Evolutionary conservation across 2,888 invertebrate genomes (phyloP).

Genomic region (Nemoura dubitans): DNA sequence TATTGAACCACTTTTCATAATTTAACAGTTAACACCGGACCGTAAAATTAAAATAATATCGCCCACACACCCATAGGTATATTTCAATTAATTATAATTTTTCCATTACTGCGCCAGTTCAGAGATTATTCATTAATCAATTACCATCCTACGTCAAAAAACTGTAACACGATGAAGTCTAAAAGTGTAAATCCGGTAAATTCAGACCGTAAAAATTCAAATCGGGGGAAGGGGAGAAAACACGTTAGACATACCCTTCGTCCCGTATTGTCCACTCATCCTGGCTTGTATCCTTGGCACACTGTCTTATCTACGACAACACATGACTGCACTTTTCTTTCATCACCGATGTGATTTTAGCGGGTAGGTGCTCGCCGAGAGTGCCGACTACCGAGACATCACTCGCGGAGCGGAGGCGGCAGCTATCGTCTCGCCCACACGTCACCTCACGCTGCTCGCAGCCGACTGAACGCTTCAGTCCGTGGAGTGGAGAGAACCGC

Average conservation of each 20-base stretch:
- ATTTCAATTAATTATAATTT: background rate
- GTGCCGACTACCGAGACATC: background rate
- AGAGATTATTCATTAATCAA: too few species aligned
- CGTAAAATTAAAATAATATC: background rate
- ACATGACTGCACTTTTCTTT: background rate
- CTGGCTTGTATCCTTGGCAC: background rate
- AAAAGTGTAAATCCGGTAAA: background rate
- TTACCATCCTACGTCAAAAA: too few species aligned
- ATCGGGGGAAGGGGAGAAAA: too few species aligned
- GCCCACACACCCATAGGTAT: background rate
- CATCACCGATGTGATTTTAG: background rate
- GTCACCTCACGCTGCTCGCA: background rate
- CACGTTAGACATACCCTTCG: background rate
- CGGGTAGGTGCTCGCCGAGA: background rate
- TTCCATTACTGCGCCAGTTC: too few species aligned
- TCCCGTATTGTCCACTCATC: slow-evolving; percentile 12
- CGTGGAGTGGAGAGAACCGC: too few species aligned
- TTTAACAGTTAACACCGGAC: background rate
- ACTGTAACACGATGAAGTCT: background rate
- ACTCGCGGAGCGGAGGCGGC: background rate
- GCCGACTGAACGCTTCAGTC: background rate
- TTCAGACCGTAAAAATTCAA: background rate
- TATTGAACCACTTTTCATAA: background rate
- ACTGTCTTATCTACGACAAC: background rate
- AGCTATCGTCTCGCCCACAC: background rate